A percentile compares a stretch with the other conserved stretches of the same genome.
Evolutionary conservation across 2,888 invertebrate species (phyloP).

Genomic region (Pristionchus exspectatus): DNA sequence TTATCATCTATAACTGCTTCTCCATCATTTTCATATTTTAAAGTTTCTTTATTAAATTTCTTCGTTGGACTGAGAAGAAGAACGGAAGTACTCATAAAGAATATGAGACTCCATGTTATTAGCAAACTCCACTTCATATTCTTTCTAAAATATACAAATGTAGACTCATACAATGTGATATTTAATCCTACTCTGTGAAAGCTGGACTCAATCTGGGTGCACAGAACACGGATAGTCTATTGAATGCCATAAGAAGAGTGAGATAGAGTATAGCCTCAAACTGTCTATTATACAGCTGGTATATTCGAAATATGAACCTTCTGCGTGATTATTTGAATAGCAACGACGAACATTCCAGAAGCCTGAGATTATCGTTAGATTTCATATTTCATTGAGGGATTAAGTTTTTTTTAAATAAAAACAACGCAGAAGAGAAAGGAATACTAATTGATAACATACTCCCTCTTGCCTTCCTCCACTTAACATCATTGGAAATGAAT

Average conservation of each 20-base stretch:
- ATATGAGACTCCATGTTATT: background rate
- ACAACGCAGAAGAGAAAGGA: too few relatives aligned
- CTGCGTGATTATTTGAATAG: background rate
- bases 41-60: conserved; percentile 9
- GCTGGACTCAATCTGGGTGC: background rate
- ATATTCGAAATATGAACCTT: background rate
- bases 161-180: background rate
- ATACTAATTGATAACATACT: background rate
- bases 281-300: background rate
- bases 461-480: background rate
- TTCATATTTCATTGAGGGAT: background rate
- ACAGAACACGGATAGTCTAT: background rate
- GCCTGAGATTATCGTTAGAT: background rate
- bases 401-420: too few relatives aligned
- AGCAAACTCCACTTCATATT: conserved; percentile 14
- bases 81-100: background rate
- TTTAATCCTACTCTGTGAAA: background rate
- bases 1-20: too few relatives aligned
- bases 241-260: background rate
- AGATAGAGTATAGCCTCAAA: conserved; percentile 18
- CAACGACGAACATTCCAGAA: background rate
- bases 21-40: background rate
- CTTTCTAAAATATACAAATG: background rate
- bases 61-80: background rate
- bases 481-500: background rate